Percentiles rank a stretch among this genome's conserved stretches.
phyloP scores from a whole-genome alignment of 1,140 invertebrate genomes.

The Cataglyphis hispanica region DNA sequence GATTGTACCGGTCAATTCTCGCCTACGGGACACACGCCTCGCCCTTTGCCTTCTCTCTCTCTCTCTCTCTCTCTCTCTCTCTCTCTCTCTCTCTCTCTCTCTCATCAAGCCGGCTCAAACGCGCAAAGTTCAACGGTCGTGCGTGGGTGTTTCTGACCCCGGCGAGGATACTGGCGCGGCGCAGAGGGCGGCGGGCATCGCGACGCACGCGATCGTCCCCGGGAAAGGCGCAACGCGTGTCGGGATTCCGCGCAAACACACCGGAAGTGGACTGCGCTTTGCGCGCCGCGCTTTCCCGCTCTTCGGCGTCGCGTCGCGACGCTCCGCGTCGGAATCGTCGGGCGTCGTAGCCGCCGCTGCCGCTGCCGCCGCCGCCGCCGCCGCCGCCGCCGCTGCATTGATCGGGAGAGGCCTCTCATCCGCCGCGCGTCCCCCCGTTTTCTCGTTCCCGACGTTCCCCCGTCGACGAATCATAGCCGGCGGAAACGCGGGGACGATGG shows the following conservation, averaged over 20 bases:
- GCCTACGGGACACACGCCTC: constrained; percentile 45
- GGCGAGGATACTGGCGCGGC: constrained; percentile 28
- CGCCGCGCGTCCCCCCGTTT: constrained; percentile 69
- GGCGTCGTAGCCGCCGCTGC: constrained; percentile 77
- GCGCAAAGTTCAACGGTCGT: constrained; percentile 62
- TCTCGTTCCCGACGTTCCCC: constrained; percentile 18
- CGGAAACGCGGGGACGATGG: constrained; percentile 51
- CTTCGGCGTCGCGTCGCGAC: constrained; percentile 35
- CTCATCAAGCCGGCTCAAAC: constrained; percentile 31
- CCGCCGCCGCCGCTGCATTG: constrained; percentile 81
- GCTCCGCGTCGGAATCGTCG: constrained; percentile 76
- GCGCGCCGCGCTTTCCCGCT: constrained; percentile 52
- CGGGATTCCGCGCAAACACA: constrained; percentile 37
- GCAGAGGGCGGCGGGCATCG: constrained; percentile 41
- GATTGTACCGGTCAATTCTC: constrained; percentile 46
- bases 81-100: constrained; percentile 41
- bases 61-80: constrained; percentile 37
- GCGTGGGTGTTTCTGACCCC: constrained; percentile 60
- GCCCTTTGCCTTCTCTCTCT: constrained; percentile 38
- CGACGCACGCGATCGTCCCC: constrained; percentile 35
- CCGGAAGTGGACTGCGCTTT: constrained; percentile 57
- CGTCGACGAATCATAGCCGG: constrained; percentile 59
- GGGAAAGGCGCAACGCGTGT: constrained; percentile 52
- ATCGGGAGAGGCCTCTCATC: constrained; percentile 83
- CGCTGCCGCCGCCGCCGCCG: constrained; percentile 80